phyloP scores from a whole-genome alignment of 2,113 vertebrate species.

The Hypomesus transpacificus region DNA sequence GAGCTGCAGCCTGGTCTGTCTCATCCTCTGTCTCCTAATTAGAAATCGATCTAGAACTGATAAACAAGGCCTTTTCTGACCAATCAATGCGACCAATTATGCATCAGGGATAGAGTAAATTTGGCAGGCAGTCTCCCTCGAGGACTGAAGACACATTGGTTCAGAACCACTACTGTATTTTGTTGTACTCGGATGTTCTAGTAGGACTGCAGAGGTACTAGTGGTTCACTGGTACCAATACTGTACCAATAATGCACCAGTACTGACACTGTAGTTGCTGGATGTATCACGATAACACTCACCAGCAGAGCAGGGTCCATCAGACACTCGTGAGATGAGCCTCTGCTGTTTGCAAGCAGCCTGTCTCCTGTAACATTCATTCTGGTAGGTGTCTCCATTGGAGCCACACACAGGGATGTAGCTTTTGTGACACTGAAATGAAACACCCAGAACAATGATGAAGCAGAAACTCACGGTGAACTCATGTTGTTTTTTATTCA shows the following conservation, averaged over 20 bases:
- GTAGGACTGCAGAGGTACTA: too few relatives aligned
- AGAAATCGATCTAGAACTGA: not conserved
- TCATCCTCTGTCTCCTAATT: not conserved
- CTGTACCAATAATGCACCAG: not conserved
- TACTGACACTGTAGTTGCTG: not conserved
- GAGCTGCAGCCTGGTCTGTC: not conserved
- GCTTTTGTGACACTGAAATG: constrained; percentile 87
- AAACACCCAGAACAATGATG: constrained; percentile 22
- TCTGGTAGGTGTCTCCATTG: constrained; percentile 97
- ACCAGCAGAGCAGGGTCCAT: constrained; percentile 88
- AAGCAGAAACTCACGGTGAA: too few relatives aligned
- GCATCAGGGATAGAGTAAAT: not conserved
- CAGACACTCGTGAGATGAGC: constrained; percentile 81
- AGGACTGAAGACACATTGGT: not conserved
- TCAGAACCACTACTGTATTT: not conserved
- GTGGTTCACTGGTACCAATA: not conserved
- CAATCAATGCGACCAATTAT: not conserved
- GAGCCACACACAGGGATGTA: constrained; percentile 94
- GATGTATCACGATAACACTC: constrained; percentile 49
- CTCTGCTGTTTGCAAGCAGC: constrained; percentile 93
- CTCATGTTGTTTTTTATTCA: too few relatives aligned
- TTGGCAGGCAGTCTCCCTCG: not conserved
- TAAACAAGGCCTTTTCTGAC: not conserved
- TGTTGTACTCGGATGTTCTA: not conserved
- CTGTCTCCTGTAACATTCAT: constrained; percentile 91